Conservation (phyloP, 2,888 invertebrate genomes). For the Drosophila paucipuncta region DNA sequence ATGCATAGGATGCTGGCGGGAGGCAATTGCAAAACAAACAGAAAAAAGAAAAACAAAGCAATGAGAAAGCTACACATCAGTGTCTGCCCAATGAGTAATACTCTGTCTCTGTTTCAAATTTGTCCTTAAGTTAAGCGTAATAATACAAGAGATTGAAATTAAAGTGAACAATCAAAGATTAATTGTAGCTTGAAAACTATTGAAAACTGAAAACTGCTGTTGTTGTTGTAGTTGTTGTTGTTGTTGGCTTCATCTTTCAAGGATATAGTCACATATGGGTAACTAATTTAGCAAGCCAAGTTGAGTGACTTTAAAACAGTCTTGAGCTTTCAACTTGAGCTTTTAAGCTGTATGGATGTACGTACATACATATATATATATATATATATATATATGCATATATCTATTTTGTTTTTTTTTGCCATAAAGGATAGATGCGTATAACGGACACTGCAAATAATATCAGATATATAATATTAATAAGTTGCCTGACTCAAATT, state of each 20-base stretch:
- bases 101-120: not conserved
- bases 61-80: not conserved
- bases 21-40: slow-evolving; percentile 14
- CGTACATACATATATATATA: not conserved
- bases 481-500: not conserved
- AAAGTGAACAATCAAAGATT: not conserved
- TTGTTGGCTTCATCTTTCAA: not conserved
- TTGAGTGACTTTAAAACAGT: not conserved
- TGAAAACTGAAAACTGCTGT: not conserved
- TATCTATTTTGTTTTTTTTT: not conserved
- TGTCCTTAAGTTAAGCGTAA: not conserved
- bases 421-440: not conserved
- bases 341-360: not conserved
- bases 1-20: not conserved
- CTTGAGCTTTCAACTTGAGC: not conserved
- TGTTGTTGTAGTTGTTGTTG: not conserved
- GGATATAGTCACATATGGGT: not conserved
- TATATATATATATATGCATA: not conserved
- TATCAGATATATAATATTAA: not conserved
- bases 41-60: not conserved
- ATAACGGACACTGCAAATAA: not conserved
- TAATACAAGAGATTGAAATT: no score
- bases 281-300: not conserved
- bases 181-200: not conserved
- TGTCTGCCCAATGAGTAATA: not conserved